Conservation (phyloP, 2,888 invertebrate genomes). For the Minunthozetes semirufus region DNA sequence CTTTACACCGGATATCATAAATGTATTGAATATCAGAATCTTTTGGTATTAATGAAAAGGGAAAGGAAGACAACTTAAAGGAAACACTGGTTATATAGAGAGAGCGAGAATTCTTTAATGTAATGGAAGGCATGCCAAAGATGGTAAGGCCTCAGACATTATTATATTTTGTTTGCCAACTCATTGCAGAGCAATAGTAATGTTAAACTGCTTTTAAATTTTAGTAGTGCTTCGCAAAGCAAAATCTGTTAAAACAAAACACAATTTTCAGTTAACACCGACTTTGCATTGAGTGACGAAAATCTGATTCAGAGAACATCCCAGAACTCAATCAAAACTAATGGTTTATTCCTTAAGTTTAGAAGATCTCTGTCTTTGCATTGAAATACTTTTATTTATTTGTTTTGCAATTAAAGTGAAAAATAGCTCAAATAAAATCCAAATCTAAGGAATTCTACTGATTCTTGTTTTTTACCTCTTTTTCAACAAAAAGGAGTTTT, state of each 20-base stretch:
- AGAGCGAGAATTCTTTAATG: not conserved
- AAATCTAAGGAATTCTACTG: not conserved
- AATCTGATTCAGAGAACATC: too few relatives aligned
- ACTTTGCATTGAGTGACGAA: not conserved
- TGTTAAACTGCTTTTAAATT: constrained; percentile 26
- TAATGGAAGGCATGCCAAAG: constrained; percentile 20
- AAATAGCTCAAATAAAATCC: not conserved
- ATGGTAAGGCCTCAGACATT: constrained; percentile 27
- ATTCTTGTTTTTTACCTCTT: not conserved
- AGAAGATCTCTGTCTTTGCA: not conserved
- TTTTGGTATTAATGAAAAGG: too few relatives aligned
- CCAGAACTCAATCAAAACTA: not conserved
- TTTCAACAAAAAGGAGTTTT: not conserved
- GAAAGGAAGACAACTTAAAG: too few relatives aligned
- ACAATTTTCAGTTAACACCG: constrained; percentile 15
- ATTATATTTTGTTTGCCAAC: constrained; percentile 21
- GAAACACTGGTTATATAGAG: not conserved
- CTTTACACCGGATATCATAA: too few relatives aligned
- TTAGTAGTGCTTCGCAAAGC: constrained; percentile 19
- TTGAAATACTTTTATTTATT: not conserved
- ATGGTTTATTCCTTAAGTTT: not conserved
- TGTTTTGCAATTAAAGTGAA: not conserved
- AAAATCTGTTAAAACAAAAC: constrained; percentile 28
- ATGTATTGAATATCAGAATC: too few relatives aligned
- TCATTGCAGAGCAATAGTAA: constrained; percentile 12